Conservation (phyloP, 2,888 invertebrate species). For the Eupithecia abbreviata region DNA sequence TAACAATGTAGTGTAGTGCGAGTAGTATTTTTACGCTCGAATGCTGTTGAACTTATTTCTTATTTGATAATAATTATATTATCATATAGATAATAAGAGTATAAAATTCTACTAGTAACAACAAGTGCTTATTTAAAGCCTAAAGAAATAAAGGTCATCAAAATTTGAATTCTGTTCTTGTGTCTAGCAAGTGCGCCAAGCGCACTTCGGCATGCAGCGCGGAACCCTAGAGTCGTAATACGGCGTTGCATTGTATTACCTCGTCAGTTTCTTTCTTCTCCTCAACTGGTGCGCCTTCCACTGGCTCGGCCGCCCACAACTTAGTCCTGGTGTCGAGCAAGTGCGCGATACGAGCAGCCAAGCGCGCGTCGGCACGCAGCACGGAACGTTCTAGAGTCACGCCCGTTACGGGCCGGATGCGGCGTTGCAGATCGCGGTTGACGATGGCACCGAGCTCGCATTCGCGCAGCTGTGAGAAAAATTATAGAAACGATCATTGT, state of each 20-base stretch:
- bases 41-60: no score
- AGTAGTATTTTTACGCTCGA: not conserved
- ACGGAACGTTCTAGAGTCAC: slow-evolving; percentile 95
- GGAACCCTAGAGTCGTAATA: slow-evolving; percentile 86
- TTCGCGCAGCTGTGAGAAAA: slow-evolving; percentile 87
- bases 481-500: not conserved
- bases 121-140: no score
- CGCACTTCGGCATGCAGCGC: not conserved
- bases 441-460: slow-evolving; percentile 97
- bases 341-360: slow-evolving; percentile 95
- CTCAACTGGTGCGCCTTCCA: slow-evolving; percentile 52
- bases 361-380: slow-evolving; percentile 94
- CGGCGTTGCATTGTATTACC: slow-evolving; percentile 89
- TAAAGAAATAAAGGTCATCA: no score
- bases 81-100: no score
- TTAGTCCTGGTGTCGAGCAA: slow-evolving; percentile 93
- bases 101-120: no score
- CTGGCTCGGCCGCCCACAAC: slow-evolving; percentile 85
- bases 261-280: slow-evolving; percentile 43
- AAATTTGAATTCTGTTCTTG: not conserved
- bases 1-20: not conserved
- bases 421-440: slow-evolving; percentile 96
- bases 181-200: slow-evolving; percentile 8
- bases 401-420: slow-evolving; percentile 96
- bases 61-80: no score